Evolutionary conservation across 2,113 vertebrate genomes (phyloP), one percentile per base, ranked within the genome.

Genomic region (Onychostoma macrolepis): DNA sequence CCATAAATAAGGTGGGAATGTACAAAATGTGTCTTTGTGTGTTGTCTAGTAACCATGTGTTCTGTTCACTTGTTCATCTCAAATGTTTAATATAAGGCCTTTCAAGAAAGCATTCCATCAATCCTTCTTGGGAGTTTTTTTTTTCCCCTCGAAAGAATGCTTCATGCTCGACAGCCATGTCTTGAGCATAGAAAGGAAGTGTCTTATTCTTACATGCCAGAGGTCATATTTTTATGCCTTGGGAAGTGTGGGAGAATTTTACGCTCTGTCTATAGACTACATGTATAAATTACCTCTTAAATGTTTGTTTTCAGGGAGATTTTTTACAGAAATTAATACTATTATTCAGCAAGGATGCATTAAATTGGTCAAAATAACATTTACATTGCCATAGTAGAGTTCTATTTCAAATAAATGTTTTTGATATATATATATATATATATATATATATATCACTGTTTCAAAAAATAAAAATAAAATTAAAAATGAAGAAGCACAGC

Each of bases 1-100:
- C 95, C 94, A 94, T 94, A 96, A 96, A 96, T 96, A 96, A 91
- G 94, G 91, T 92, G 93, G 89, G 92, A 94, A 93, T 90, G 86
- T 93, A 93, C 93, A 93, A 93, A 95, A 72, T 79, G 45, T 87
- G 83, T 85, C 74, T 77, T 36, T 36, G 36, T 58, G 78, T 86
- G 85, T 78, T 69, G 48, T 83, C 83, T 71, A 86, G 89, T 86
- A 65, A 80, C 85, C 75, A 87, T 0, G 0, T 83, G 90, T 75
- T 83, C 61, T 21, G 80, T 36, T 67, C 28, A 83, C 58, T 63
- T 63, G 33, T 33, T 33, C 30, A 80, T n/a, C 36, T 36, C 36
- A 63, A 38, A 63, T 10, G 36, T 80, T 63, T 19, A 80, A 61
- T n/a, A 10, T 61, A 61, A 10, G 56, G 24, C 24, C 21, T n/a